These are phyloP conservation scores for Echeneis naucrates DNA, from an alignment of 2,797 vertebrate species.

Conservation along the genomic window DNA sequence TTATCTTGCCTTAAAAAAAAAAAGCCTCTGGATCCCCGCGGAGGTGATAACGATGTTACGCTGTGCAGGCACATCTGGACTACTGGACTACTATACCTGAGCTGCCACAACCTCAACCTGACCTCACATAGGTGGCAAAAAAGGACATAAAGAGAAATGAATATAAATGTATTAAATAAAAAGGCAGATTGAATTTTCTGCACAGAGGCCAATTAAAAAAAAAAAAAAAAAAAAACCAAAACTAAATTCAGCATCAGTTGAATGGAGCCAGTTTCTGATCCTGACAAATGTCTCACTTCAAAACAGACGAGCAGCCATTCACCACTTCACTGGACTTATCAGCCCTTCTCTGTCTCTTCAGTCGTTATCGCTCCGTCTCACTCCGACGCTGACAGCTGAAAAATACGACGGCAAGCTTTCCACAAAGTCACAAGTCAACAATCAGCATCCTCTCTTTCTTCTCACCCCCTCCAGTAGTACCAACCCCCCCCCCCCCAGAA, in stretches of 20 bases:
- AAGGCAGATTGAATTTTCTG: background rate
- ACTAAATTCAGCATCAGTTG: no score
- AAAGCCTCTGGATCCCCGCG: no score
- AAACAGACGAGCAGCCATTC: background rate
- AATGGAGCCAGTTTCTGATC: background rate
- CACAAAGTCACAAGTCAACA: constrained; percentile 63
- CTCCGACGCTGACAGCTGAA: constrained; percentile 41
- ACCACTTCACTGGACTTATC: constrained; percentile 22
- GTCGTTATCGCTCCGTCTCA: constrained; percentile 16
- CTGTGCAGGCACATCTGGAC: no score
- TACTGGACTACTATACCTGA: no score
- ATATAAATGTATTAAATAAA: background rate
- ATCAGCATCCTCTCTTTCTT: constrained; percentile 50
- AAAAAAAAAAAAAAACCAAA: no score
- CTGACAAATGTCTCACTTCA: background rate
- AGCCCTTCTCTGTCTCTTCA: background rate
- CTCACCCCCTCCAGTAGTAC: constrained; percentile 13
- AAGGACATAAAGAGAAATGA: background rate
- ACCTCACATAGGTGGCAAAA: no score
- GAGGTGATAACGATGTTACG: no score
- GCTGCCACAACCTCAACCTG: no score
- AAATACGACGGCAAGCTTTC: constrained; percentile 54
- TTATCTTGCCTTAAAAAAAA: no score
- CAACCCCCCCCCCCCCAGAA: background rate
- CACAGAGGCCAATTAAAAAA: no score